Percentiles rank a stretch among this genome's conserved stretches.
These are phyloP conservation scores for Galleria mellonella DNA, from an alignment of 1,140 invertebrate species.

Conservation along the genomic window DNA sequence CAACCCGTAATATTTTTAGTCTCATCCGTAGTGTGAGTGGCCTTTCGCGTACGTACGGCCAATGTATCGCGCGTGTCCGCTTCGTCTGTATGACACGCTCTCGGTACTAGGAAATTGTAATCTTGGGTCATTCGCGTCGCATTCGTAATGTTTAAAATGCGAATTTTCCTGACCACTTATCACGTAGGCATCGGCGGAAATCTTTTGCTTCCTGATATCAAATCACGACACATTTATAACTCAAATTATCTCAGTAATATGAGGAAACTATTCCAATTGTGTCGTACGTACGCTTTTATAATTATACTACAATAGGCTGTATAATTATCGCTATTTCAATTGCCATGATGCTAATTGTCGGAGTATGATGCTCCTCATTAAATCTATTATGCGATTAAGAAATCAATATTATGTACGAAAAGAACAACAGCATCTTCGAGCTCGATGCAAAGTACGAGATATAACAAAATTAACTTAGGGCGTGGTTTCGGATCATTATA, in stretches of 20 bases:
- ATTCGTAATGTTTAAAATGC: slow-evolving; percentile 2
- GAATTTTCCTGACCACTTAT: slow-evolving; percentile 1
- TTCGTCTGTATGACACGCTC: slow-evolving; percentile 22
- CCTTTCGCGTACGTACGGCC: slow-evolving; percentile 29
- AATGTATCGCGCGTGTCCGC: slow-evolving; percentile 2
- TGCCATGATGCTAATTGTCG: slow-evolving; percentile 32
- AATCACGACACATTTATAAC: not conserved
- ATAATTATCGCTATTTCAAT: slow-evolving; percentile 45
- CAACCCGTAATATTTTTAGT: slow-evolving; percentile 71
- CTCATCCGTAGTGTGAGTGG: slow-evolving; percentile 49
- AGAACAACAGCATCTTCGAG: slow-evolving; percentile 19
- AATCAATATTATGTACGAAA: slow-evolving; percentile 15
- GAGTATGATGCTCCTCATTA: slow-evolving; percentile 26
- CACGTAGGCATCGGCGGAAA: not conserved
- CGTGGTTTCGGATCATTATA: slow-evolving; percentile 51
- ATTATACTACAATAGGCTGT: slow-evolving; percentile 31
- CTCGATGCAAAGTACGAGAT: slow-evolving; percentile 18
- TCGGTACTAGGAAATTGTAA: slow-evolving; percentile 54
- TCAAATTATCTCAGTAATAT: slow-evolving; percentile 23
- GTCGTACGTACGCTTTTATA: slow-evolving; percentile 35
- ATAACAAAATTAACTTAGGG: slow-evolving; percentile 43
- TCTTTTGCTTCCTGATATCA: not conserved
- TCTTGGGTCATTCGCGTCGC: slow-evolving; percentile 46
- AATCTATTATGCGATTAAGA: slow-evolving; percentile 31
- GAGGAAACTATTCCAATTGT: slow-evolving; percentile 54